These are phyloP conservation scores for Hylia prasina DNA, from an alignment of 2,113 vertebrate genomes.

Conservation along the genomic window DNA sequence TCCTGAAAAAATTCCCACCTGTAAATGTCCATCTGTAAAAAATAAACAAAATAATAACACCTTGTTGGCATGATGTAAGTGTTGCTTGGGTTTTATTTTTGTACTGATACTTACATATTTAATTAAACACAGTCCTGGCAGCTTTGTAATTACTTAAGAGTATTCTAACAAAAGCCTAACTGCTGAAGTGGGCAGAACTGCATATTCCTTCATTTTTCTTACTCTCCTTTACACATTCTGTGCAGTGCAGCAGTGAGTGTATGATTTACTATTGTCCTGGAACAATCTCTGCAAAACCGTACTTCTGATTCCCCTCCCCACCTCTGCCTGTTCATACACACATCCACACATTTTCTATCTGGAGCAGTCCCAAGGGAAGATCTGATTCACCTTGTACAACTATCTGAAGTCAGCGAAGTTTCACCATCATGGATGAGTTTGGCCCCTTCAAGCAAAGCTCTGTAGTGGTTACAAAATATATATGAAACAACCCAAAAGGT, in stretches of 20 bases:
- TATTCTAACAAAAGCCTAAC: conserved; percentile 39
- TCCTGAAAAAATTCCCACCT: conserved; percentile 6
- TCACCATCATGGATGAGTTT: background rate
- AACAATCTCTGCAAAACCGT: conserved; percentile 26
- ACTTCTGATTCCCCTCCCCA: background rate
- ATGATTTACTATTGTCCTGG: conserved; percentile 30
- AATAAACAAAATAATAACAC: conserved; percentile 35
- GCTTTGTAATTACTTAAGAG: conserved; percentile 38
- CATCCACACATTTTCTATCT: background rate
- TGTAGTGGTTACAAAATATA: background rate
- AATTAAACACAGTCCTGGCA: conserved; percentile 36
- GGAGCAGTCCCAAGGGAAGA: background rate
- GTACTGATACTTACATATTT: background rate
- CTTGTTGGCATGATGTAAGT: conserved; percentile 25
- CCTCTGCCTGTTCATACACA: background rate
- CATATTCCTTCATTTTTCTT: conserved; percentile 38
- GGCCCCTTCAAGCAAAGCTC: background rate
- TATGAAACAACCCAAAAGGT: background rate
- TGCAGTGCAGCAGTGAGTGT: background rate
- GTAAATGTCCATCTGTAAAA: conserved; percentile 44
- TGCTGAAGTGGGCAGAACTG: conserved; percentile 39
- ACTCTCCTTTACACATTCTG: background rate
- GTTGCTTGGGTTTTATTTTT: conserved; percentile 32
- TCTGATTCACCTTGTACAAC: background rate
- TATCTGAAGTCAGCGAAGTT: background rate